A percentile compares a stretch with the other conserved stretches of the same genome.
These are phyloP conservation scores for Cabera pusaria DNA, from an alignment of 2,888 invertebrate genomes.

Conservation along the genomic window DNA sequence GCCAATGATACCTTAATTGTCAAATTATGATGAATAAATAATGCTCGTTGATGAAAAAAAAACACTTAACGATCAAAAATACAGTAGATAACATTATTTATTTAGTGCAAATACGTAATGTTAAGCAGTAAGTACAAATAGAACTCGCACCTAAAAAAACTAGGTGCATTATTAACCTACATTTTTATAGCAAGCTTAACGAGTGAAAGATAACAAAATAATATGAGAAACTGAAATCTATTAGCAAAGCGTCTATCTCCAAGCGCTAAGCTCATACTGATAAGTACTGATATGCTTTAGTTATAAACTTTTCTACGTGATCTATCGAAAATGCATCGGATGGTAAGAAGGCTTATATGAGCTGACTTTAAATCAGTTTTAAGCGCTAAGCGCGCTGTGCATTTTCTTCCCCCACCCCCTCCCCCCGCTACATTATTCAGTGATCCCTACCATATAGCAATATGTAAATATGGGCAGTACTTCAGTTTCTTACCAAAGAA, in stretches of 20 bases:
- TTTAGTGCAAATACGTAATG: too few species aligned
- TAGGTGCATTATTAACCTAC: too few species aligned
- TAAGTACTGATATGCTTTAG: slow-evolving; percentile 44
- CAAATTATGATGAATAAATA: too few species aligned
- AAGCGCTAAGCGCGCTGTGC: slow-evolving; percentile 56
- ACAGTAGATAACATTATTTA: too few species aligned
- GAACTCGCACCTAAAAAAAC: not conserved
- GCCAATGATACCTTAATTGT: too few species aligned
- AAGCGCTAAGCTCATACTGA: slow-evolving; percentile 28
- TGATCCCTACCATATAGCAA: slow-evolving; percentile 21
- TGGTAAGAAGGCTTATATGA: slow-evolving; percentile 61
- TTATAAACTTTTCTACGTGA: slow-evolving; percentile 59
- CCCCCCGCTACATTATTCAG: slow-evolving; percentile 51
- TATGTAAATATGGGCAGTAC: slow-evolving; percentile 6
- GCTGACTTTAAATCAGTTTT: slow-evolving; percentile 66
- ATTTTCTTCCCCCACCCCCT: slow-evolving; percentile 43
- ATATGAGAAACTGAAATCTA: not conserved
- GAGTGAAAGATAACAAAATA: too few species aligned
- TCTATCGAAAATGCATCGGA: slow-evolving; percentile 66
- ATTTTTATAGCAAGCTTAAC: too few species aligned
- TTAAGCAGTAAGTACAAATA: too few species aligned
- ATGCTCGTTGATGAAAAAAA: too few species aligned
- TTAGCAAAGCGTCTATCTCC: slow-evolving; percentile 1
- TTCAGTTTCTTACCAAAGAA: slow-evolving; percentile 1
- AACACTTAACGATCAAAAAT: too few species aligned